These are phyloP conservation scores for Sapayoa aenigma DNA, from an alignment of 2,113 vertebrate species.

Conservation along the genomic window DNA sequence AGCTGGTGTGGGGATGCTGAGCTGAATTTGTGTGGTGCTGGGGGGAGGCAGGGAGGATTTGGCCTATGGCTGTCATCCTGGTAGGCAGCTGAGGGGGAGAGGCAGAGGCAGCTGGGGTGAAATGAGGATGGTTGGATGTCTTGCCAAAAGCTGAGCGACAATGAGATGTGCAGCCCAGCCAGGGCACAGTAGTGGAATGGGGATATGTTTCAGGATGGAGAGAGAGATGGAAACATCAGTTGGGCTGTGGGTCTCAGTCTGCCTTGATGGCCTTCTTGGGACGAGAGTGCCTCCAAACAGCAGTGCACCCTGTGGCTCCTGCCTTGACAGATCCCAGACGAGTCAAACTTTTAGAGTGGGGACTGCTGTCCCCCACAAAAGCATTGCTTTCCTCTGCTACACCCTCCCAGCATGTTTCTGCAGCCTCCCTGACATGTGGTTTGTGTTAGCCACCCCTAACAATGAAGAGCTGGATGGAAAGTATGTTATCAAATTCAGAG, in stretches of 20 bases:
- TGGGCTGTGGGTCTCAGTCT: rapidly evolving
- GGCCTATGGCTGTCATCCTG: background rate
- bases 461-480: background rate
- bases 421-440: background rate
- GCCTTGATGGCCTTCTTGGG: background rate
- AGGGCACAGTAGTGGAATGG: background rate
- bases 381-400: background rate
- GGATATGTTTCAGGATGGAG: background rate
- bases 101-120: background rate
- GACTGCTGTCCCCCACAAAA: background rate
- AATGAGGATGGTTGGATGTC: background rate
- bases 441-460: background rate
- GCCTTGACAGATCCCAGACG: background rate
- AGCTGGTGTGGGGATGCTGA: background rate
- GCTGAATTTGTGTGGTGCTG: rapidly evolving
- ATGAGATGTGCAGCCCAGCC: background rate
- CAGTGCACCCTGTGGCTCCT: rapidly evolving
- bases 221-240: background rate
- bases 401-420: background rate
- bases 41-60: background rate
- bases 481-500: conserved; percentile 30
- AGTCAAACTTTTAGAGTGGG: background rate
- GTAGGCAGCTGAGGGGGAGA: background rate
- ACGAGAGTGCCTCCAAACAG: background rate
- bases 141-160: conserved; percentile 3